phyloP scores from a whole-genome alignment of 2,888 invertebrate genomes.

The Drosophila quinaria region DNA sequence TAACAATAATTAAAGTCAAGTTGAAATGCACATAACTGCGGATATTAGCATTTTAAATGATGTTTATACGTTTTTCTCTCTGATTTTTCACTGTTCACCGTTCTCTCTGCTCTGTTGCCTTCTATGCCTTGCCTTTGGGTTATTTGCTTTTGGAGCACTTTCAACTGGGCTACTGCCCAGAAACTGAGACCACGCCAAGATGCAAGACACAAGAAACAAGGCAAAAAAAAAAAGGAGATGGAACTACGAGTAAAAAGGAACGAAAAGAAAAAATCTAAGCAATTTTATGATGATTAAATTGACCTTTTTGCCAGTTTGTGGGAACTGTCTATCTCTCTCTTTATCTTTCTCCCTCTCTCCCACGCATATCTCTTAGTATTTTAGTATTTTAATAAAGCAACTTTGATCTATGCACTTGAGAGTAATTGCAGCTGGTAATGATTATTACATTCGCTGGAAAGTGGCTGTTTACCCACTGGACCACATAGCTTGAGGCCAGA shows the following conservation, averaged over 20 bases:
- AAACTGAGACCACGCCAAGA: neutral
- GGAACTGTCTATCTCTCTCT: conserved; percentile 8
- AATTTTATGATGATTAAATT: conserved; percentile 82
- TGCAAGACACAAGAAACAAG: neutral
- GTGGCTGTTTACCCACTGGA: conserved; percentile 20
- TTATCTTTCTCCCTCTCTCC: neutral
- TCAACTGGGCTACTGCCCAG: conserved; percentile 35
- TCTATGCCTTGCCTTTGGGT: conserved; percentile 43
- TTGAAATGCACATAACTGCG: conserved; percentile 83
- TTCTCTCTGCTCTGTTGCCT: conserved; percentile 5
- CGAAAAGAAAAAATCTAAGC: conserved; percentile 54
- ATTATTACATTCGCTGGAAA: conserved; percentile 42
- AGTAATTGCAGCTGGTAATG: conserved; percentile 65
- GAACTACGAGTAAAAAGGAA: conserved; percentile 6
- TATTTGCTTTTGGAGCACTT: conserved; percentile 64
- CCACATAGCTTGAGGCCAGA: conserved; percentile 43
- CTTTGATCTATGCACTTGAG: conserved; percentile 69
- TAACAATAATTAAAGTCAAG: conserved; percentile 84
- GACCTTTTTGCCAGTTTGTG: conserved; percentile 67
- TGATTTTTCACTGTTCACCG: conserved; percentile 16
- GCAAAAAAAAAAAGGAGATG: conserved; percentile 1
- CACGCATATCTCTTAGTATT: neutral
- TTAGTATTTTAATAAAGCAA: conserved; percentile 51
- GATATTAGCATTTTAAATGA: conserved; percentile 84
- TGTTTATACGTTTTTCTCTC: conserved; percentile 68